Evolutionary conservation across 2,888 invertebrate genomes (phyloP), one percentile per base, ranked within the genome.

Genomic region (Tortricodes alternella): DNA sequence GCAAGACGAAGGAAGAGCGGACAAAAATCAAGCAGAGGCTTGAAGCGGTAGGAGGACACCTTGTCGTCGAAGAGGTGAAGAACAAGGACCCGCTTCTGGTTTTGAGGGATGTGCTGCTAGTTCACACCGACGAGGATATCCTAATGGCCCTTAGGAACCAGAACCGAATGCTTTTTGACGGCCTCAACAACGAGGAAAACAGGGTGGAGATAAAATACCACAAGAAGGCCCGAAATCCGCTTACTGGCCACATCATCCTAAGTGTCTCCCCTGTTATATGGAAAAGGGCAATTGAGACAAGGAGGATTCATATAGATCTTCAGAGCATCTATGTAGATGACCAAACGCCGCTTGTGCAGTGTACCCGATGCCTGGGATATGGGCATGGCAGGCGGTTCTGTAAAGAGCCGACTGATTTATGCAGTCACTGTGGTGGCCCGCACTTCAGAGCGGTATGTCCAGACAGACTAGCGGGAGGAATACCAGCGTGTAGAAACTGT

Each of bases 401-500:
- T n/a, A 46, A n/a, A 3, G 51, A 41, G n/a, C 1, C 15, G 0
- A 19, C 1, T 0, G 46, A 43, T 3, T 3, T 37, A 1, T 59
- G 56, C 27, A 48, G 48, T 13, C 48, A 57, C 49, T 53, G 56
- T 13, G 44, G 27, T 0, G 57, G 43, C 2, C 44, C 50, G 4
- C 57, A 60, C 7, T 23, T 49, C 1, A 9, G 46, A 0, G 8
- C 15, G 1, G 53, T 53, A 0, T 61, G 61, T 43, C 15, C 46
- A 0, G 37, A 23, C 2, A 18, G 43, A 18, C 2, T 11, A 2
- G 2, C 34, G 0, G 46, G 44, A 0, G 37, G 4, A 1, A 0
- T 15, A 1, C 61, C 62, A 1, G 1, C 3, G 0, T 64, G 64
- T 16, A 7, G 23, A 2, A 64, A 64, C 32, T 65, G 65, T 35